Evolutionary conservation across 1,140 invertebrate genomes (phyloP).

Genomic region (Odontomachus brunneus): DNA sequence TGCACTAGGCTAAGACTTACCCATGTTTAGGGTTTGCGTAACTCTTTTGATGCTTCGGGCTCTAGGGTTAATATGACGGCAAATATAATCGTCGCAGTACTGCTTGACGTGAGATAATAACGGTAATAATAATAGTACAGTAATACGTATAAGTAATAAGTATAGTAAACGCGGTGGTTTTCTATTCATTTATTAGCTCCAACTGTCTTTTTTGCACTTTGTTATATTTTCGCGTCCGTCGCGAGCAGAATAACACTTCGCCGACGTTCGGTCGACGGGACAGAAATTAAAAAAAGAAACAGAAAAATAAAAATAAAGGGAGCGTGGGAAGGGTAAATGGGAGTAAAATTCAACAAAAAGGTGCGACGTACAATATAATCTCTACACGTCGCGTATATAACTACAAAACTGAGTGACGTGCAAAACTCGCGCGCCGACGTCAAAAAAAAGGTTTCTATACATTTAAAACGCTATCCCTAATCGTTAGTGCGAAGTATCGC

Average conservation of each 20-base stretch:
- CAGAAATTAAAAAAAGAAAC: constrained; percentile 56
- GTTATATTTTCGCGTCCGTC: constrained; percentile 44
- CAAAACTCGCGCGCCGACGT: constrained; percentile 42
- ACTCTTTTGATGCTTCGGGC: too few relatives aligned
- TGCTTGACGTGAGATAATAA: too few relatives aligned
- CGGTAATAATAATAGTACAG: too few relatives aligned
- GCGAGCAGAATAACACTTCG: constrained; percentile 48
- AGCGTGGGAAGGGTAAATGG: not conserved
- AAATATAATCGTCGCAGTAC: too few relatives aligned
- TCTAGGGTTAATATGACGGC: too few relatives aligned
- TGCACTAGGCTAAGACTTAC: too few relatives aligned
- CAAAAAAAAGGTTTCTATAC: constrained; percentile 52
- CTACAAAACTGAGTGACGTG: constrained; percentile 63
- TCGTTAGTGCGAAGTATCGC: constrained; percentile 61
- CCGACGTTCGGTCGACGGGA: constrained; percentile 56
- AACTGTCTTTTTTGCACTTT: not conserved
- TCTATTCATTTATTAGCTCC: not conserved
- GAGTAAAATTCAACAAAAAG: constrained; percentile 67
- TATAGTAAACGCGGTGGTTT: not conserved
- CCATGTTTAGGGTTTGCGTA: too few relatives aligned
- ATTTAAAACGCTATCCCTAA: constrained; percentile 56
- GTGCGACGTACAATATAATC: constrained; percentile 47
- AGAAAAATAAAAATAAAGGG: constrained; percentile 20
- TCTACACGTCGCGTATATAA: constrained; percentile 60
- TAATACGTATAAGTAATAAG: not conserved